These are phyloP conservation scores for Myotis davidii DNA, from an alignment of 2,113 vertebrate species.

Conservation along the genomic window DNA sequence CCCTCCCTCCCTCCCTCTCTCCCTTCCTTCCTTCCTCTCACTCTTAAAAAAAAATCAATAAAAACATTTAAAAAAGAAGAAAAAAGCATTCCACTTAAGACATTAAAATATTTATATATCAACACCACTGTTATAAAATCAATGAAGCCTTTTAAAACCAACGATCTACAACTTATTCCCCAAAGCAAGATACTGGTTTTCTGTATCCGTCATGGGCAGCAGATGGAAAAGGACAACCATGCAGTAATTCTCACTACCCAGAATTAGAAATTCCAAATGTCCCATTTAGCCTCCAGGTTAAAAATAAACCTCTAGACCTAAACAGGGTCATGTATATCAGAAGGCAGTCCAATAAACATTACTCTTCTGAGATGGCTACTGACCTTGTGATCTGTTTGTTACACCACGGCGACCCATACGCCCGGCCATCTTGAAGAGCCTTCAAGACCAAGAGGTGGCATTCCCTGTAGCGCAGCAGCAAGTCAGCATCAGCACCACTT, in stretches of 20 bases:
- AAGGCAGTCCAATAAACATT: not conserved
- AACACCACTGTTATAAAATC: not conserved
- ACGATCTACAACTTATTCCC: not conserved
- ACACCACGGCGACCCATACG: constrained; percentile 98
- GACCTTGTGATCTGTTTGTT: constrained; percentile 99
- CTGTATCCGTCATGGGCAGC: not conserved
- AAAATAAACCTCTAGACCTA: not conserved
- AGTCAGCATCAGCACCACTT: constrained; percentile 95
- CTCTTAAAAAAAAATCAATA: not conserved
- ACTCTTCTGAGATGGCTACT: constrained; percentile 33
- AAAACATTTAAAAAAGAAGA: not conserved
- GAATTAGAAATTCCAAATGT: not conserved
- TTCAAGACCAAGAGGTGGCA: constrained; percentile 98
- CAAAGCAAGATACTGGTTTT: not conserved
- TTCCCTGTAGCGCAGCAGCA: constrained; percentile 96
- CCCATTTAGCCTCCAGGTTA: not conserved
- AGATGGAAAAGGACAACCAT: not conserved
- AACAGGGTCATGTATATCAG: not conserved
- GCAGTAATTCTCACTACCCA: constrained; percentile 3
- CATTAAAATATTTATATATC: constrained; percentile 7
- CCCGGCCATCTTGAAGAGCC: constrained; percentile 96
- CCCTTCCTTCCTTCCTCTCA: no score
- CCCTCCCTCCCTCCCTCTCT: not conserved
- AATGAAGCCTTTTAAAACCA: constrained; percentile 6
- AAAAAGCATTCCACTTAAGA: not conserved